Conservation (phyloP, 2,888 invertebrate genomes). For the Galerucella nymphaeae region DNA sequence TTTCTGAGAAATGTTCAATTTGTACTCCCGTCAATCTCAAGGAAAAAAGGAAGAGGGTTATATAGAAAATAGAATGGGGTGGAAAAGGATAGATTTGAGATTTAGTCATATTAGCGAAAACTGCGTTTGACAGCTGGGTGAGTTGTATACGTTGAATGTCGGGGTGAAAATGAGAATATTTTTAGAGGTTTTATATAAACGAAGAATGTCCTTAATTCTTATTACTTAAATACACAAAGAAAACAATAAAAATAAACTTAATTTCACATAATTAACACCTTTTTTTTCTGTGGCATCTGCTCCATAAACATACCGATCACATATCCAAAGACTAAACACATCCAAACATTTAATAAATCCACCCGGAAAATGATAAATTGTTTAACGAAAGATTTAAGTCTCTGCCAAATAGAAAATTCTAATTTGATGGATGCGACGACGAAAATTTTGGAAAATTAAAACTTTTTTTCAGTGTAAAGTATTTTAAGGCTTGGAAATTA, state of each 20-base stretch:
- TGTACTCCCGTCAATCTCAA: slow-evolving; percentile 34
- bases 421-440: slow-evolving; percentile 32
- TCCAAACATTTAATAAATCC: slow-evolving; percentile 37
- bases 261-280: slow-evolving; percentile 17
- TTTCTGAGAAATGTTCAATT: slow-evolving; percentile 36
- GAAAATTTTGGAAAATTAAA: slow-evolving; percentile 1
- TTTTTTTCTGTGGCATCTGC: neutral
- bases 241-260: too few species aligned
- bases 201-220: too few species aligned
- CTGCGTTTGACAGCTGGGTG: slow-evolving; percentile 34
- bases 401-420: slow-evolving; percentile 32
- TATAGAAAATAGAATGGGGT: neutral
- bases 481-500: neutral
- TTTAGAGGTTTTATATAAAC: too few species aligned
- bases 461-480: too few species aligned
- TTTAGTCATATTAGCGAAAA: slow-evolving; percentile 36
- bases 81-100: neutral
- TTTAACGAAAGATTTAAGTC: slow-evolving; percentile 35
- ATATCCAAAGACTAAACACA: slow-evolving; percentile 37
- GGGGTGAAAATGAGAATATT: too few species aligned
- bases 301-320: slow-evolving; percentile 16
- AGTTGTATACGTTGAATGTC: neutral
- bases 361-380: slow-evolving; percentile 34
- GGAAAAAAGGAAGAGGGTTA: neutral
- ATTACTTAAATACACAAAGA: too few species aligned